Conservation (phyloP, 2,797 vertebrate species). For the Morelia viridis region DNA sequence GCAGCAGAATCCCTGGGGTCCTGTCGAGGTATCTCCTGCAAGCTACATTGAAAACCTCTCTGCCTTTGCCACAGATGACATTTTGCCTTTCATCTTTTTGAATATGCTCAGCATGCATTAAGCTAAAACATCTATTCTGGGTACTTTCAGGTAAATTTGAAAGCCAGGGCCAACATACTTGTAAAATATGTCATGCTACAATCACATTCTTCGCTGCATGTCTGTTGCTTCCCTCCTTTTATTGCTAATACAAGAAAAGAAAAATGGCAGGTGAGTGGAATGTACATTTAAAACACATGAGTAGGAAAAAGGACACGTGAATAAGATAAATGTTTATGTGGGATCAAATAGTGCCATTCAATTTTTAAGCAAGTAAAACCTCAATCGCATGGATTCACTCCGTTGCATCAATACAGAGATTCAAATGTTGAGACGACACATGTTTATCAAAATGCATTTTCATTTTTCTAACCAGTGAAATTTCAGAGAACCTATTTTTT, state of each 20-base stretch:
- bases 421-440: background rate
- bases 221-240: background rate
- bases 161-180: background rate
- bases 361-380: background rate
- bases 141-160: slow-evolving; percentile 17
- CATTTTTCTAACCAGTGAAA: background rate
- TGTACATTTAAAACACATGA: too few relatives aligned
- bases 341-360: background rate
- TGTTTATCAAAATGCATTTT: background rate
- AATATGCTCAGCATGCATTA: background rate
- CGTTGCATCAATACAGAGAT: background rate
- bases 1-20: slow-evolving; percentile 77
- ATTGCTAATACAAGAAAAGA: too few relatives aligned
- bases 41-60: slow-evolving; percentile 87
- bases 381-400: background rate
- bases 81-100: background rate
- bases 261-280: too few relatives aligned
- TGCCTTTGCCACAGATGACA: slow-evolving; percentile 68
- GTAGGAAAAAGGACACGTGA: background rate
- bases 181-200: background rate
- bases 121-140: slow-evolving; percentile 20
- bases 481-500: background rate
- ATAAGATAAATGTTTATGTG: background rate
- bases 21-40: slow-evolving; percentile 72
- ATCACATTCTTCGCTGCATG: background rate